phyloP scores from a whole-genome alignment of 2,797 vertebrate genomes.

The Acropternis orthonyx region DNA sequence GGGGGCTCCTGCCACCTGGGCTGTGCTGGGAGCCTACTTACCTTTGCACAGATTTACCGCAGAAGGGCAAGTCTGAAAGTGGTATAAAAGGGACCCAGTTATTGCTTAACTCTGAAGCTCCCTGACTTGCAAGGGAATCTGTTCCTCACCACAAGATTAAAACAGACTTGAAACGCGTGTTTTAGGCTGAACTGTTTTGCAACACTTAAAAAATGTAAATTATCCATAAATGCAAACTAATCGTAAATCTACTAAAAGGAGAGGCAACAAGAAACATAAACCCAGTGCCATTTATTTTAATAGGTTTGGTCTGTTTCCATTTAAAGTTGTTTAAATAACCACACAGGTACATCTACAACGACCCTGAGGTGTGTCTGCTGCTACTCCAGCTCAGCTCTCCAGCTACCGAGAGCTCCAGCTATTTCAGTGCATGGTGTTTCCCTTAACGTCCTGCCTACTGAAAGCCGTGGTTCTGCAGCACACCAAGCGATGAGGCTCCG shows the following conservation, averaged over 20 bases:
- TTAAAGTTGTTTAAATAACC: neutral
- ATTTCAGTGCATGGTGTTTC: fast-evolving
- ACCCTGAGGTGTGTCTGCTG: neutral
- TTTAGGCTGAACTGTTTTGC: neutral
- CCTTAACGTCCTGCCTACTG: neutral
- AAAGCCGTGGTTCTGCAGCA: neutral
- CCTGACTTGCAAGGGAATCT: neutral
- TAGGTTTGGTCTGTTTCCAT: neutral
- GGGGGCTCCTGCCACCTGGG: neutral
- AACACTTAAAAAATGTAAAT: neutral
- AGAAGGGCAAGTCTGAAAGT: neutral
- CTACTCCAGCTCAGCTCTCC: neutral
- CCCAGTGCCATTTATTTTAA: neutral
- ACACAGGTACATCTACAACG: fast-evolving
- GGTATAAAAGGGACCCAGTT: neutral
- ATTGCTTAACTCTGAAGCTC: neutral
- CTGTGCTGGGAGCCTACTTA: neutral
- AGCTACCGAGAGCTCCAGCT: neutral
- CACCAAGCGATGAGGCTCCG: fast-evolving
- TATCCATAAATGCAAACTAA: neutral
- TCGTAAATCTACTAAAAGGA: neutral
- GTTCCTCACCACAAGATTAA: neutral
- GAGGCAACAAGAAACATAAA: neutral
- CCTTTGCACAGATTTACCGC: neutral
- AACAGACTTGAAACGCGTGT: neutral